Conservation (phyloP, 2,113 vertebrate species). For the Illadopsis cleaveri region DNA sequence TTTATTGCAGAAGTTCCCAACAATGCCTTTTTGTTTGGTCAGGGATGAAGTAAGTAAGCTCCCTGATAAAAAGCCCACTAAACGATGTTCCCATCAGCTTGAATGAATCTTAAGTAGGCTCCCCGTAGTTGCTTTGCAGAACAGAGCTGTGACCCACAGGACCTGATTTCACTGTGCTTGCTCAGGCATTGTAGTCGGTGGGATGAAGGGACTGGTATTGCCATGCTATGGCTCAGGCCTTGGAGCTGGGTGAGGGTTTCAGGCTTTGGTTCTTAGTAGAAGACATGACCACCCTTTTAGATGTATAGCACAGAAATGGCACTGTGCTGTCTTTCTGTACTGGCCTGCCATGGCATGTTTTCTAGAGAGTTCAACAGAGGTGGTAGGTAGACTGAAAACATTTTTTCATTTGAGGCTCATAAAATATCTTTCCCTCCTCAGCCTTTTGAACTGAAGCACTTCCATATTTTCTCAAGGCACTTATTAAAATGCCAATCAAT, state of each 20-base stretch:
- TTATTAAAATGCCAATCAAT: neutral
- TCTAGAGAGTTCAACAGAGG: neutral
- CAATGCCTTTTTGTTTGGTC: neutral
- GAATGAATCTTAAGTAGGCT: neutral
- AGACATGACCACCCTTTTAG: rapidly evolving
- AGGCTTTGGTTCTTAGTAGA: neutral
- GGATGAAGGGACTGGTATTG: neutral
- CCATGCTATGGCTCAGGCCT: neutral
- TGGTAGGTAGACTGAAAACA: neutral
- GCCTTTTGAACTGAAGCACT: neutral
- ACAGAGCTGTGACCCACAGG: neutral
- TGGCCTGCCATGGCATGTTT: rapidly evolving
- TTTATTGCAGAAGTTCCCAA: neutral
- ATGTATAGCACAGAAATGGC: neutral
- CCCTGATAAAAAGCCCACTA: neutral
- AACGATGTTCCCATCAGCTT: neutral
- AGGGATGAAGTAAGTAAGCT: neutral
- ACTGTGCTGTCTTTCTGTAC: neutral
- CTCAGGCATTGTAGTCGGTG: rapidly evolving
- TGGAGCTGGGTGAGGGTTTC: neutral
- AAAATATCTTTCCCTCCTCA: neutral
- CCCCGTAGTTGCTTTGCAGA: neutral
- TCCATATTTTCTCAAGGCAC: neutral
- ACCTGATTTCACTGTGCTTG: neutral
- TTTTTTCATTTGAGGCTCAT: neutral